phyloP scores from a whole-genome alignment of 2,888 invertebrate genomes.

The Watsonalla cultraria region DNA sequence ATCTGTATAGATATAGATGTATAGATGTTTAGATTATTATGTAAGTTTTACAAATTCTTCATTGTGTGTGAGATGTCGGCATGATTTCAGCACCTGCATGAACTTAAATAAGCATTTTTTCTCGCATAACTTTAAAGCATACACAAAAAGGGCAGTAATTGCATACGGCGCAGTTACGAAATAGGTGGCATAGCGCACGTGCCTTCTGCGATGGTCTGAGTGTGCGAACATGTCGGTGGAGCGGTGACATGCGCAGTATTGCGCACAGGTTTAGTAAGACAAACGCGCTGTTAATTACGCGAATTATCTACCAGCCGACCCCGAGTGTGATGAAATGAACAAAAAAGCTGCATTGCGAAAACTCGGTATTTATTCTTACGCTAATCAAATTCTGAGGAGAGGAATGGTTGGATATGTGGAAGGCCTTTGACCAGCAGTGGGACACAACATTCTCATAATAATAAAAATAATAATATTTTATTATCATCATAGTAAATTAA shows the following conservation, averaged over 20 bases:
- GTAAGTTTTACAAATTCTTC: too few species aligned
- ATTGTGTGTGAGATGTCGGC: too few species aligned
- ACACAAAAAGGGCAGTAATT: conserved; percentile 43
- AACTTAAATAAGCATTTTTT: not conserved
- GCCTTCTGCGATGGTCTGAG: conserved; percentile 47
- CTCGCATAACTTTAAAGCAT: conserved; percentile 1
- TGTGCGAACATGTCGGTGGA: conserved; percentile 40
- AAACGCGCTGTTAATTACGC: conserved; percentile 59
- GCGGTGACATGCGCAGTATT: conserved; percentile 30
- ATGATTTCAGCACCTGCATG: not conserved
- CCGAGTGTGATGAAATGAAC: conserved; percentile 57
- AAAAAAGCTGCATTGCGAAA: conserved; percentile 54
- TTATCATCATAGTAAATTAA: too few species aligned
- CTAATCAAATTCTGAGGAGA: too few species aligned
- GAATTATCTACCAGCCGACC: conserved; percentile 59
- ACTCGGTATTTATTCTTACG: conserved; percentile 30
- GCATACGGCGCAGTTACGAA: conserved; percentile 45
- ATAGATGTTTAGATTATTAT: too few species aligned
- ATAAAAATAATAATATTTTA: too few species aligned
- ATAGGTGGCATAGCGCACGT: conserved; percentile 46
- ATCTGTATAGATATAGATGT: too few species aligned
- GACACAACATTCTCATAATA: too few species aligned
- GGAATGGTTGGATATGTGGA: too few species aligned
- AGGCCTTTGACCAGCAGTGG: too few species aligned
- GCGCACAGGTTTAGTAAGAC: conserved; percentile 38